Evolutionary conservation across 2,888 invertebrate genomes (phyloP).

Genomic region (Andrena praecox): DNA sequence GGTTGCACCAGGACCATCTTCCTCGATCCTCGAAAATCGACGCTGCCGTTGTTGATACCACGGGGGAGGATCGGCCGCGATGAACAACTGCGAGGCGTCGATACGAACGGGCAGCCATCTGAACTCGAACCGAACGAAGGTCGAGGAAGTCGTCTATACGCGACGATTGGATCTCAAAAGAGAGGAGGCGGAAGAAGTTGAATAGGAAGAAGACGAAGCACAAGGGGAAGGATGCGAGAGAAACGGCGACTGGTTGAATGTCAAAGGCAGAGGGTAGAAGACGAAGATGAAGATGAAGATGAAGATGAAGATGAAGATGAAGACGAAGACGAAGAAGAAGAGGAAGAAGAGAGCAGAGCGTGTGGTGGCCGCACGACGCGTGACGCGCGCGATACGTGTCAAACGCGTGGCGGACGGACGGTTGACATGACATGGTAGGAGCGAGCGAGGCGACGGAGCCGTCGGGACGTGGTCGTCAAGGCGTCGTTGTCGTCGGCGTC

Average conservation of each 20-base stretch:
- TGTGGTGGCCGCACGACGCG: conserved; percentile 28
- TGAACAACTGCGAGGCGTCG: conserved; percentile 15
- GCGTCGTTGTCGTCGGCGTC: conserved; percentile 33
- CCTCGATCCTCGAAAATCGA: neutral
- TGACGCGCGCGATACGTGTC: conserved; percentile 66
- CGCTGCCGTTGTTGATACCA: neutral
- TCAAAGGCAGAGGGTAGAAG: conserved; percentile 16
- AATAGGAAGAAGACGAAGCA: neutral
- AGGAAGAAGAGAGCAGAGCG: conserved; percentile 13
- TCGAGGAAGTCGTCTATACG: neutral
- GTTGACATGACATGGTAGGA: conserved; percentile 80
- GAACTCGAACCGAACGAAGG: conserved; percentile 20
- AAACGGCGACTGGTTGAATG: neutral
- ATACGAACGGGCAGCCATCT: conserved; percentile 12
- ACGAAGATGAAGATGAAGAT: neutral
- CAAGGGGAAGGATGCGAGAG: neutral
- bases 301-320: conserved; percentile 18
- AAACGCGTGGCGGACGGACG: conserved; percentile 78
- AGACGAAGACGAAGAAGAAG: no score
- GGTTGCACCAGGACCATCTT: neutral
- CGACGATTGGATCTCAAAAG: neutral
- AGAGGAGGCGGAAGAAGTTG: neutral
- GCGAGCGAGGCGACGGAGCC: conserved; percentile 45
- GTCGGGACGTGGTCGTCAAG: conserved; percentile 37
- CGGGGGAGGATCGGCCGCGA: neutral